phyloP scores from a whole-genome alignment of 1,140 invertebrate species.

The Hyposmocoma kahamanoa region DNA sequence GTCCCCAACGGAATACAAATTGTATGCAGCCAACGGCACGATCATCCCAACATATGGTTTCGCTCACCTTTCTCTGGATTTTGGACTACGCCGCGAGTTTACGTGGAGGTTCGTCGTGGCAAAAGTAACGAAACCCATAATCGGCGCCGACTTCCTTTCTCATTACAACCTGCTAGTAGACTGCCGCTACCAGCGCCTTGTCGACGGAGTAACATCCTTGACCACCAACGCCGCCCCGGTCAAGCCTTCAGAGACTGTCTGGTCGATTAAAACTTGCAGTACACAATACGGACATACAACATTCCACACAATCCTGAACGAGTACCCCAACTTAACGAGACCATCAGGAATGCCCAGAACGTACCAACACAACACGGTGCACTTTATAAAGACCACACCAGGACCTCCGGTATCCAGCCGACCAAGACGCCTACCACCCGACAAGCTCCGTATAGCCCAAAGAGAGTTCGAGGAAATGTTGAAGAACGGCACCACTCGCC shows the following conservation, averaged over 20 bases:
- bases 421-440: conserved; percentile 6
- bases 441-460: neutral
- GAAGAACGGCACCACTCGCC: conserved; percentile 29
- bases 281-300: neutral
- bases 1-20: neutral
- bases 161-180: neutral
- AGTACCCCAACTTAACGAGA: neutral
- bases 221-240: neutral
- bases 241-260: neutral
- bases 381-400: neutral
- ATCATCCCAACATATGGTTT: neutral
- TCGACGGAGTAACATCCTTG: neutral
- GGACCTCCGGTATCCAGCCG: neutral
- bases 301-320: neutral
- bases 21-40: neutral
- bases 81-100: neutral
- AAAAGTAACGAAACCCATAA: neutral
- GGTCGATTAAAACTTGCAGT: neutral
- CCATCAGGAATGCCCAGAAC: neutral
- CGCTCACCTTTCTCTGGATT: neutral
- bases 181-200: neutral
- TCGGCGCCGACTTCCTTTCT: neutral
- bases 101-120: neutral
- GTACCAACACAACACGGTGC: neutral
- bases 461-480: conserved; percentile 8